Percentiles rank a stretch among this genome's conserved stretches.
Conservation (phyloP, 2,888 invertebrate species). For the Chaetogeoica ovagalla region DNA sequence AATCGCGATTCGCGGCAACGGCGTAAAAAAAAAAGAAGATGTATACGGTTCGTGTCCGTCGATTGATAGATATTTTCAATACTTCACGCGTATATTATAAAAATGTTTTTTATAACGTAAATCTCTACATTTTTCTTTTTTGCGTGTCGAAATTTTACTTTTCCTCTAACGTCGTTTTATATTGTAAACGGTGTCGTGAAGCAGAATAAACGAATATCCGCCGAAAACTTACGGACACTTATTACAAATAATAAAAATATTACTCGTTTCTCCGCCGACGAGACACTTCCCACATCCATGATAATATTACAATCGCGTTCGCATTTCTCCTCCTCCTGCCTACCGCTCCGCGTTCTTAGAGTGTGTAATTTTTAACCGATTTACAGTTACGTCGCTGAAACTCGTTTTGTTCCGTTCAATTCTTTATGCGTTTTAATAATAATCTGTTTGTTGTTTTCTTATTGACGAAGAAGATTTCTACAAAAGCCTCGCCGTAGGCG, state of each 20-base stretch:
- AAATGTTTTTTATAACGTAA: too few species aligned
- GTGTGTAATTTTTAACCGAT: conserved; percentile 20
- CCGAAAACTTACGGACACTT: conserved; percentile 22
- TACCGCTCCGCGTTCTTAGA: too few species aligned
- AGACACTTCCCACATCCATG: conserved; percentile 34
- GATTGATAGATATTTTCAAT: too few species aligned
- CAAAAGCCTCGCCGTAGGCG: too few species aligned
- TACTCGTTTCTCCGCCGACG: not conserved
- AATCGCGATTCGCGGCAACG: too few species aligned
- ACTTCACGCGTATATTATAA: too few species aligned
- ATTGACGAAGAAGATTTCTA: too few species aligned
- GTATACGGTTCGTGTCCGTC: too few species aligned
- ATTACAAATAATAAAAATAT: conserved; percentile 1
- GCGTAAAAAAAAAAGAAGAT: too few species aligned
- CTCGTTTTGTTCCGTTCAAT: conserved; percentile 12
- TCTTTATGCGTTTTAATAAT: conserved; percentile 10
- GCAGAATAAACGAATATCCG: not conserved
- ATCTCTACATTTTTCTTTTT: too few species aligned
- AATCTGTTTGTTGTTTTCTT: conserved; percentile 24
- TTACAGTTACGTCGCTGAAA: conserved; percentile 29
- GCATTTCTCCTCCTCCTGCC: conserved; percentile 13
- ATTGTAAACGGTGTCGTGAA: not conserved
- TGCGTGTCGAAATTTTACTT: too few species aligned
- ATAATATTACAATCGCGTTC: conserved; percentile 17
- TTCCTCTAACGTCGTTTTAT: too few species aligned